Evolutionary conservation across 2,113 vertebrate genomes (phyloP).

Genomic region (Tachysurus vachellii): DNA sequence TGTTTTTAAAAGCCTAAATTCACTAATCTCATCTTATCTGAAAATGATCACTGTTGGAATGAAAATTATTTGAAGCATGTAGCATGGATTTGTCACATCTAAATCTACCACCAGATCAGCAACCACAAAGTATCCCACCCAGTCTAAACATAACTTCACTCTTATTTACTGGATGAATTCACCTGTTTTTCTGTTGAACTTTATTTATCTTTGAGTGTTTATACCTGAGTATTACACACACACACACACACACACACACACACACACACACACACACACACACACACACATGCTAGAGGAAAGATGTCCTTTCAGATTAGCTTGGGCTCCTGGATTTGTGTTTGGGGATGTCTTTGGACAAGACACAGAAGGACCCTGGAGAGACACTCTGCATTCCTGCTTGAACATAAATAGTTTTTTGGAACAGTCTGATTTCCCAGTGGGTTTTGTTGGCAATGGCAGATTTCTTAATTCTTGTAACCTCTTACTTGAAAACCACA

Average conservation of each 20-base stretch:
- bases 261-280: neutral
- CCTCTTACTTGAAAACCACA: conserved; percentile 9
- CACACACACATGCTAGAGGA: neutral
- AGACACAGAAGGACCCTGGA: conserved; percentile 37
- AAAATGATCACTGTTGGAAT: neutral
- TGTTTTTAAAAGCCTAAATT: neutral
- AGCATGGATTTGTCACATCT: neutral
- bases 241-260: too few relatives aligned
- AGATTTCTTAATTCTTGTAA: conserved; percentile 13
- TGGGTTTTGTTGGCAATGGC: conserved; percentile 7
- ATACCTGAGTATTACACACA: neutral
- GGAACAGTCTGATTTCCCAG: conserved; percentile 8
- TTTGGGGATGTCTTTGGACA: conserved; percentile 35
- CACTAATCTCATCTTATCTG: neutral
- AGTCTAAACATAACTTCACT: neutral
- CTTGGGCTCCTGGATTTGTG: neutral
- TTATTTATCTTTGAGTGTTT: neutral
- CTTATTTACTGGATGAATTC: neutral
- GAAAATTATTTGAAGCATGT: neutral
- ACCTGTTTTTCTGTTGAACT: neutral
- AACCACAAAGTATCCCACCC: neutral
- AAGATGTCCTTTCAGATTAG: neutral
- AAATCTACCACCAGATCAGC: neutral
- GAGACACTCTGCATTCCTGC: conserved; percentile 28
- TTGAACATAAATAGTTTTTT: conserved; percentile 44